phyloP scores from a whole-genome alignment of 2,113 vertebrate genomes.

The Gnathonemus echidnorhynchus region DNA sequence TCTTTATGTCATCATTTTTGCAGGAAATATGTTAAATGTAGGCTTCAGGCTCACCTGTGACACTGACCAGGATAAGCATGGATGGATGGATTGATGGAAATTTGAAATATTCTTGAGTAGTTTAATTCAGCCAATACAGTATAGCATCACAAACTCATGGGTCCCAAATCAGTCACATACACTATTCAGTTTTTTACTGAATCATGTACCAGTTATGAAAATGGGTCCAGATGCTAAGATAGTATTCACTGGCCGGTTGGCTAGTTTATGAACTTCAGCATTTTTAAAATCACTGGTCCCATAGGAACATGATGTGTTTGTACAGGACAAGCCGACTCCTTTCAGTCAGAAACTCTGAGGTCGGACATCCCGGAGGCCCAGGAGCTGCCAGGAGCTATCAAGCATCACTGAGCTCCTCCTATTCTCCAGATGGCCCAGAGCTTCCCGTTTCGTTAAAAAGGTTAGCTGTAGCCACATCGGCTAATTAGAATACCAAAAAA shows the following conservation, averaged over 20 bases:
- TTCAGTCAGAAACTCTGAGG: conserved; percentile 25
- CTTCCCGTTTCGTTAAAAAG: conserved; percentile 33
- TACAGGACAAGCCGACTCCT: conserved; percentile 18
- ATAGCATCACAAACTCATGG: not conserved
- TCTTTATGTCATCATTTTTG: not conserved
- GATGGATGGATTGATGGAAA: not conserved
- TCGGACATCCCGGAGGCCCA: conserved; percentile 26
- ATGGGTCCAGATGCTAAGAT: not conserved
- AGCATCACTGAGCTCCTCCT: conserved; percentile 27
- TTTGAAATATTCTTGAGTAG: not conserved
- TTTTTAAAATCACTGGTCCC: not conserved
- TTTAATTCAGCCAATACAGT: not conserved
- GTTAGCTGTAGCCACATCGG: conserved; percentile 42
- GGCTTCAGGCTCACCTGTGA: not conserved
- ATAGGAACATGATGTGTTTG: not conserved
- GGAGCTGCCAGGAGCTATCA: conserved; percentile 32
- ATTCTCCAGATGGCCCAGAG: conserved; percentile 38
- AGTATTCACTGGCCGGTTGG: not conserved
- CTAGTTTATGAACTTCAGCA: not conserved
- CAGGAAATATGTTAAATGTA: not conserved
- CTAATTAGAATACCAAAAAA: conserved; percentile 48
- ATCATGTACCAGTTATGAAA: not conserved
- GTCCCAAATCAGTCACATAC: not conserved
- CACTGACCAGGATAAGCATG: not conserved
- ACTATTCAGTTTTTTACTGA: not conserved